These are phyloP conservation scores for Cynoglossus semilaevis DNA, from an alignment of 2,113 vertebrate species.

Conservation along the genomic window DNA sequence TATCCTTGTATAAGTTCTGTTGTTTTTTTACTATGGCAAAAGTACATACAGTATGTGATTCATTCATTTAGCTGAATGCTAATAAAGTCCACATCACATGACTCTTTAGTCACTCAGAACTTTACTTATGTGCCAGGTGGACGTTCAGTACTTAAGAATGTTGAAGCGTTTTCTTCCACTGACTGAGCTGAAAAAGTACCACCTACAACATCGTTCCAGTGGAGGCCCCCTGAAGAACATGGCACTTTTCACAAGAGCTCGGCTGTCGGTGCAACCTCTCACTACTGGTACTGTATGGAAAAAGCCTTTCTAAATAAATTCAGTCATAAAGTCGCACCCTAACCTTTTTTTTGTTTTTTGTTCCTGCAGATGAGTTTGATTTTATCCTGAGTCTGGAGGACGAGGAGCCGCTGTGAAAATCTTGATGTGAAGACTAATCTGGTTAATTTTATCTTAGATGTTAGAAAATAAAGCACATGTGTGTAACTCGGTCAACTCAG, in stretches of 20 bases:
- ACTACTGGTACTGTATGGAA: slow-evolving; percentile 74
- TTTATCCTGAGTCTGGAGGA: slow-evolving; percentile 90
- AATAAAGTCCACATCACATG: not conserved
- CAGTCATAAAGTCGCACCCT: not conserved
- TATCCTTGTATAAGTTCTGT: too few species aligned
- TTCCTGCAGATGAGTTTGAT: slow-evolving; percentile 87
- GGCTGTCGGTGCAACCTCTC: slow-evolving; percentile 90
- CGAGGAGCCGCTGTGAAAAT: slow-evolving; percentile 69
- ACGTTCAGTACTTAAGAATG: slow-evolving; percentile 90
- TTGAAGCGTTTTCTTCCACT: slow-evolving; percentile 86
- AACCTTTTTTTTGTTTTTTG: slow-evolving; percentile 18
- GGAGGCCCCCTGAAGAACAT: slow-evolving; percentile 84
- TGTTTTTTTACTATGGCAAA: too few species aligned
- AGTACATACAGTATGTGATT: too few species aligned
- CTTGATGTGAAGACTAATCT: not conserved
- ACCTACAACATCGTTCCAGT: slow-evolving; percentile 78
- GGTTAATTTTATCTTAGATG: slow-evolving; percentile 3
- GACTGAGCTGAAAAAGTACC: slow-evolving; percentile 85
- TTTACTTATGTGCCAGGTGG: slow-evolving; percentile 76
- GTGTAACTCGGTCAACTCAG: too few species aligned
- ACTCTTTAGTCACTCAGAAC: too few species aligned
- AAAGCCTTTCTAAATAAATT: not conserved
- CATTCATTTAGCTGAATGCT: not conserved
- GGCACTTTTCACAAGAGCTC: slow-evolving; percentile 84
- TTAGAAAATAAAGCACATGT: slow-evolving; percentile 2